Percentiles rank a stretch among this genome's conserved stretches.
phyloP scores from a whole-genome alignment of 1,140 invertebrate genomes.

The Notospermus geniculatus region DNA sequence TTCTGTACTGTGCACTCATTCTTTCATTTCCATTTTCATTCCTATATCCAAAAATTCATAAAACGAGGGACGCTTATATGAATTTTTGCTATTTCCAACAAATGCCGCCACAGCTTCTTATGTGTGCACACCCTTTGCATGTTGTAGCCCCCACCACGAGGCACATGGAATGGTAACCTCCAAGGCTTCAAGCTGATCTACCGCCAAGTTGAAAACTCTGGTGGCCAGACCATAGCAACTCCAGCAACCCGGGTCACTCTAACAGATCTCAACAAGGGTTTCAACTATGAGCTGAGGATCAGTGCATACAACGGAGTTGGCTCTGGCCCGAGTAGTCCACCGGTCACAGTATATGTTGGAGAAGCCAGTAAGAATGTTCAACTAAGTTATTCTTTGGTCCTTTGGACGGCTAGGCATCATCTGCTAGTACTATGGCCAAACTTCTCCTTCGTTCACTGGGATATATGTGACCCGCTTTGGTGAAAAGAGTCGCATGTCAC shows the following conservation, averaged over 20 bases:
- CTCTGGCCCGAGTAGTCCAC: constrained; percentile 84
- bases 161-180: constrained; percentile 87
- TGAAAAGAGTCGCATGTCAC: too few relatives aligned
- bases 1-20: too few relatives aligned
- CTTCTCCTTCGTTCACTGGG: too few relatives aligned
- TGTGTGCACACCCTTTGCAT: too few relatives aligned
- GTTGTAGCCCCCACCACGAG: constrained; percentile 31
- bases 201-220: constrained; percentile 37
- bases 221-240: constrained; percentile 30
- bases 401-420: too few relatives aligned
- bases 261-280: constrained; percentile 31
- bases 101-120: too few relatives aligned
- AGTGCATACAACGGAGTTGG: constrained; percentile 96
- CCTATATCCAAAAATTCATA: too few relatives aligned
- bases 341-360: constrained; percentile 88
- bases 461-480: too few relatives aligned
- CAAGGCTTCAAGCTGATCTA: constrained; percentile 79
- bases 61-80: too few relatives aligned
- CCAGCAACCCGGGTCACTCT: constrained; percentile 21
- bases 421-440: too few relatives aligned
- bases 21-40: too few relatives aligned
- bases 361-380: constrained; percentile 67
- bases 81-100: too few relatives aligned
- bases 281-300: constrained; percentile 93
- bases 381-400: constrained; percentile 8